Conservation (phyloP, 1,140 invertebrate genomes). For the Neodiprion fabricii region DNA sequence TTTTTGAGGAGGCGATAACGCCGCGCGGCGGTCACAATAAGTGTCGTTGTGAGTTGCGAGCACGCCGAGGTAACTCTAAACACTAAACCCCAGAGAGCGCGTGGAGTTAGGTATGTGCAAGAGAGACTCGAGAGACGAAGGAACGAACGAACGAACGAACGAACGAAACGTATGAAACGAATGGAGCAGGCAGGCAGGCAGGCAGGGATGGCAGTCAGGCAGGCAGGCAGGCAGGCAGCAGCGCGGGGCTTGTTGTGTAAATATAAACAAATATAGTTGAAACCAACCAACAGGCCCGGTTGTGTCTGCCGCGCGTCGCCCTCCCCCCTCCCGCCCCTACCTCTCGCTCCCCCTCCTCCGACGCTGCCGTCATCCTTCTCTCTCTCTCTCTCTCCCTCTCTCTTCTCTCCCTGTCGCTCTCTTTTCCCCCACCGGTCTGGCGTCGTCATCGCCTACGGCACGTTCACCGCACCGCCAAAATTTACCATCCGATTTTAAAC, state of each 20-base stretch:
- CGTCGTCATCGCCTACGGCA: slow-evolving; percentile 22
- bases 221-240: slow-evolving; percentile 32
- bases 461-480: slow-evolving; percentile 19
- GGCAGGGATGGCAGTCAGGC: not conserved
- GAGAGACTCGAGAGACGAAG: not conserved
- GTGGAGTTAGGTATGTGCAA: not conserved
- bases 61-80: slow-evolving; percentile 3
- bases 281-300: slow-evolving; percentile 63
- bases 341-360: slow-evolving; percentile 15
- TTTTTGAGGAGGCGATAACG: too few species aligned
- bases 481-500: slow-evolving; percentile 21
- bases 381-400: slow-evolving; percentile 32
- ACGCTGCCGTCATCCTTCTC: slow-evolving; percentile 22
- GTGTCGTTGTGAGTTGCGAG: not conserved
- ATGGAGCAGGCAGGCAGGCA: slow-evolving; percentile 9
- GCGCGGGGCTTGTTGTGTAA: slow-evolving; percentile 63
- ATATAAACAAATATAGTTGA: slow-evolving; percentile 64
- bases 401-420: slow-evolving; percentile 28
- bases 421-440: slow-evolving; percentile 27
- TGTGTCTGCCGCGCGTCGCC: slow-evolving; percentile 33
- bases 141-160: not conserved
- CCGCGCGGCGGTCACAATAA: too few species aligned
- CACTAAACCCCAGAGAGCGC: not conserved
- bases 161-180: not conserved
- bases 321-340: slow-evolving; percentile 20